A percentile compares a stretch with the other conserved stretches of the same genome.
Conservation (phyloP, 2,797 vertebrate species). For the Cacajao melanocephalus region DNA sequence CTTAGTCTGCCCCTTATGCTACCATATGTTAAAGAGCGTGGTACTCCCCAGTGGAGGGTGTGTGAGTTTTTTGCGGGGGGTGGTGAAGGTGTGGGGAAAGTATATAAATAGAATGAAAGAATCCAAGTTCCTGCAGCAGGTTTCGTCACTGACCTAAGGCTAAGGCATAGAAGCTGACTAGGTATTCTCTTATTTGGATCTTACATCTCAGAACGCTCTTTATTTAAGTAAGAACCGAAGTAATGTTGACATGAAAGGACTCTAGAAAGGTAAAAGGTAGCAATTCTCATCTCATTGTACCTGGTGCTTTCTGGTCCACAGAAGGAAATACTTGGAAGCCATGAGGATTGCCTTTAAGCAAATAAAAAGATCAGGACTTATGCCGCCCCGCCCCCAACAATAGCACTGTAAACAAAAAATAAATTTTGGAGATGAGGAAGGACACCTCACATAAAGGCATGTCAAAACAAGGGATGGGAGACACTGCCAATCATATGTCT, state of each 20-base stretch:
- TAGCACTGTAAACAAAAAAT: not conserved
- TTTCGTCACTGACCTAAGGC: not conserved
- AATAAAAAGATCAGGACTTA: conserved; percentile 16
- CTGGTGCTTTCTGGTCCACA: not conserved
- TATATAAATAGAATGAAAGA: not conserved
- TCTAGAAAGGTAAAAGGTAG: conserved; percentile 18
- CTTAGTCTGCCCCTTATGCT: not conserved
- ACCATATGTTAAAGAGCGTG: not conserved
- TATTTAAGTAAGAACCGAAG: conserved; percentile 39
- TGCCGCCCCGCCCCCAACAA: not conserved
- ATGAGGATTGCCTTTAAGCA: not conserved
- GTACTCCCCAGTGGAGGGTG: not conserved
- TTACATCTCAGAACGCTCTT: conserved; percentile 35
- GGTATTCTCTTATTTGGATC: not conserved
- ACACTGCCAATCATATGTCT: not conserved
- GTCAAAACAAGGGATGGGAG: not conserved
- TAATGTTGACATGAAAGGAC: not conserved
- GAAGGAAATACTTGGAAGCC: conserved; percentile 46
- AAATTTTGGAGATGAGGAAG: not conserved
- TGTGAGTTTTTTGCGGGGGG: not conserved
- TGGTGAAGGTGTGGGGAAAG: not conserved
- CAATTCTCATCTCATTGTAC: conserved; percentile 1
- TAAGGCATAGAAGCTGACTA: conserved; percentile 19
- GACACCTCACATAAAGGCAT: not conserved
- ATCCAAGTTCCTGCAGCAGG: not conserved